These are phyloP conservation scores for Ridgeia piscesae DNA, from an alignment of 1,140 invertebrate species.

Conservation along the genomic window DNA sequence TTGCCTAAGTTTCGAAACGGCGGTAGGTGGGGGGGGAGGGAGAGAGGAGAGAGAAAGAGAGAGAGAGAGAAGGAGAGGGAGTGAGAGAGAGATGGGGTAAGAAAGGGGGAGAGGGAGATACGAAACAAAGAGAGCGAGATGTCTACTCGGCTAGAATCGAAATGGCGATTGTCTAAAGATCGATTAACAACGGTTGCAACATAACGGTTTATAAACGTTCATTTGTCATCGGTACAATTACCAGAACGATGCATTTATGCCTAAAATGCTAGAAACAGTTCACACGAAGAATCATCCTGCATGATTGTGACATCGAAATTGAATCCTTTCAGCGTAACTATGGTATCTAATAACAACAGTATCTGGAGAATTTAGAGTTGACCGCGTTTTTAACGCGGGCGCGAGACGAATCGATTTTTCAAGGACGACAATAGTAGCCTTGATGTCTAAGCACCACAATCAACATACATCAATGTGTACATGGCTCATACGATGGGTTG, in stretches of 20 bases:
- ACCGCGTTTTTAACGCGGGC: not conserved
- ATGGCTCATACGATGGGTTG: not conserved
- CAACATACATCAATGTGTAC: not conserved
- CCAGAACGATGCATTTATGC: no score
- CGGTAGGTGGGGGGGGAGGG: no score
- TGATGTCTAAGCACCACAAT: not conserved
- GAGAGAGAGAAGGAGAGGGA: not conserved
- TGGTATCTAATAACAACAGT: not conserved
- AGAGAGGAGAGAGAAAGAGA: not conserved
- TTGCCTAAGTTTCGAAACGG: no score
- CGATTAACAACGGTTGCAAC: no score
- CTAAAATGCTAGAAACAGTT: no score
- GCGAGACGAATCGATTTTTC: not conserved
- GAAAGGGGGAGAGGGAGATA: not conserved
- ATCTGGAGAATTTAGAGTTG: not conserved
- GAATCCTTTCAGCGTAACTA: no score
- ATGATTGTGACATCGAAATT: no score
- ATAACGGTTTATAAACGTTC: no score
- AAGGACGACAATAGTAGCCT: not conserved
- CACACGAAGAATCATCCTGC: no score
- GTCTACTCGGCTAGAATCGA: not conserved
- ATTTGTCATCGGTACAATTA: no score
- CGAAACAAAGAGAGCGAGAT: not conserved
- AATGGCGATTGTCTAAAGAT: no score
- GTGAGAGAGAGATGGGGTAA: not conserved